phyloP scores from a whole-genome alignment of 2,888 invertebrate species.

The Xestia ashworthii region DNA sequence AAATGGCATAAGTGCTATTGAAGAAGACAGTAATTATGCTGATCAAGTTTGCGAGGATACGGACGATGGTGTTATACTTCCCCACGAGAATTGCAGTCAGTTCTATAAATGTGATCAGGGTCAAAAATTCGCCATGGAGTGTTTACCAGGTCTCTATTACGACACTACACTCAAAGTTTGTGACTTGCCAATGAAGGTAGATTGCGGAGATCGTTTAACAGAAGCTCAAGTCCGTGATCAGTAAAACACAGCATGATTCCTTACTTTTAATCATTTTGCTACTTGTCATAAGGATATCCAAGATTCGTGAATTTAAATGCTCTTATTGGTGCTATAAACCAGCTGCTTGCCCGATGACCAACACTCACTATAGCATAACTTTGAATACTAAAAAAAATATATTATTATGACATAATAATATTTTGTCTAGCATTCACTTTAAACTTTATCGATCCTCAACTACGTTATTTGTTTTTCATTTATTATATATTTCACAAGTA shows the following conservation, averaged over 20 bases:
- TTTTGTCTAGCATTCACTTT: not conserved
- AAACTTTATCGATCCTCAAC: not conserved
- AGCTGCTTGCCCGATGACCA: not conserved
- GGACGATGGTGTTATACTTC: constrained; percentile 69
- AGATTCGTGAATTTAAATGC: not conserved
- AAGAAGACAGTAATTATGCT: constrained; percentile 27
- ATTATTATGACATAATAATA: no score
- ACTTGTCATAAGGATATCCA: not conserved
- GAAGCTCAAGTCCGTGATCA: constrained; percentile 35
- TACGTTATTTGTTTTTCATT: not conserved
- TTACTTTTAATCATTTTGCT: not conserved
- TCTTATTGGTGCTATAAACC: not conserved
- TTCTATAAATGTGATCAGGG: constrained; percentile 74
- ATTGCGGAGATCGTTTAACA: constrained; percentile 68
- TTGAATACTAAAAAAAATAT: not conserved
- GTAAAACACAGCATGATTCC: not conserved
- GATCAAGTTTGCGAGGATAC: constrained; percentile 65
- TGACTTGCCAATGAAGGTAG: constrained; percentile 75
- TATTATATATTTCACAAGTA: not conserved
- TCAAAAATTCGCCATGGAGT: constrained; percentile 62
- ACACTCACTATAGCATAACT: not conserved
- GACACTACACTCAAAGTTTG: constrained; percentile 68
- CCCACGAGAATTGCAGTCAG: constrained; percentile 75
- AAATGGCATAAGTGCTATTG: constrained; percentile 4
- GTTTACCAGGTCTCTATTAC: constrained; percentile 67